A percentile compares a stretch with the other conserved stretches of the same genome.
Conservation (phyloP, 2,113 vertebrate species). For the Leucoraja erinaceus region DNA sequence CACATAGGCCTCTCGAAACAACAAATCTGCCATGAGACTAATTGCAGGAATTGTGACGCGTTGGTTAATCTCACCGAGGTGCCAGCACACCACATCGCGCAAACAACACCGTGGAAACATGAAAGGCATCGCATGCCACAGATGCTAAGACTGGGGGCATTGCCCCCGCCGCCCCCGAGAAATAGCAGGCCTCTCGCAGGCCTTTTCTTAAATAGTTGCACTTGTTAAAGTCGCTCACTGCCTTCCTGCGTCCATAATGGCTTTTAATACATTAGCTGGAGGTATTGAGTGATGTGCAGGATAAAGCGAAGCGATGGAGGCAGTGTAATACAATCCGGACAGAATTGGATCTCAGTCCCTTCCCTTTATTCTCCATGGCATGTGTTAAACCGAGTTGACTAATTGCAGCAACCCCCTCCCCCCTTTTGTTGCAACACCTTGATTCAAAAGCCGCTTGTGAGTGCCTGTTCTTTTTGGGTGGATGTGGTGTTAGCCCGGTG, state of each 20-base stretch:
- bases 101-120: background rate
- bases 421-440: background rate
- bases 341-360: background rate
- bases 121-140: background rate
- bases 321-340: background rate
- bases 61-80: background rate
- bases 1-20: background rate
- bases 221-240: background rate
- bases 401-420: background rate
- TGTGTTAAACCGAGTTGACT: background rate
- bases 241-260: background rate
- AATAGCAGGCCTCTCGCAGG: background rate
- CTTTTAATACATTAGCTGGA: background rate
- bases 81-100: background rate
- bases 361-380: background rate
- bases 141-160: no score
- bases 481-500: background rate
- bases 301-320: background rate
- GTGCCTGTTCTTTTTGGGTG: background rate
- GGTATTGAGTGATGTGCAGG: background rate
- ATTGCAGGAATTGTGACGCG: background rate
- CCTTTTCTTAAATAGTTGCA: background rate
- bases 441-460: background rate
- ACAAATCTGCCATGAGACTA: background rate
- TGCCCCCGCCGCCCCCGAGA: background rate